Percentiles rank a stretch among this genome's conserved stretches.
These are phyloP conservation scores for Iguana delicatissima DNA, from an alignment of 2,797 vertebrate genomes.

Conservation along the genomic window DNA sequence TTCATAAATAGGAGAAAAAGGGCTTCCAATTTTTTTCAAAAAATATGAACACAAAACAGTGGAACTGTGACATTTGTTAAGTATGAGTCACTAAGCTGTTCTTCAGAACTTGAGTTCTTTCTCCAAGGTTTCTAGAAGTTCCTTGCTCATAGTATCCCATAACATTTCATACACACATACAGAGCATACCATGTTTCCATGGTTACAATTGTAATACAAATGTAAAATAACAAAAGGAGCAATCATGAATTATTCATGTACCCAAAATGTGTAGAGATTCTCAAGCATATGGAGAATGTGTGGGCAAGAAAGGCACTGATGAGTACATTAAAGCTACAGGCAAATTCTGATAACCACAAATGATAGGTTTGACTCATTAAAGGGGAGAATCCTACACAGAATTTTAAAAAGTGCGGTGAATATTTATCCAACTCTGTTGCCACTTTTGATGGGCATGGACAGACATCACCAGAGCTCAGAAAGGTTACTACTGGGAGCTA, in stretches of 20 bases:
- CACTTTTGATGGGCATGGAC: background rate
- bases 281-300: conserved; percentile 4
- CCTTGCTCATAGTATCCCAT: background rate
- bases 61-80: background rate
- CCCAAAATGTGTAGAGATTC: conserved; percentile 11
- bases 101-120: background rate
- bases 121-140: background rate
- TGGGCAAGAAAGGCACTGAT: conserved; percentile 3
- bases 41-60: background rate
- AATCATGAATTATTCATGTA: conserved; percentile 23
- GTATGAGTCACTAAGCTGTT: background rate
- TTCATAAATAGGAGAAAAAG: background rate
- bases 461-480: background rate
- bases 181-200: conserved; percentile 14
- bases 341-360: conserved; percentile 1
- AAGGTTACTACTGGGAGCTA: no score
- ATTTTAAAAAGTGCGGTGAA: background rate
- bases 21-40: background rate
- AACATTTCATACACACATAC: background rate
- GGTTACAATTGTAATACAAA: conserved; percentile 35
- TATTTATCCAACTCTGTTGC: background rate
- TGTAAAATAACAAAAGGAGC: conserved; percentile 31
- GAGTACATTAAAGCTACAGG: conserved; percentile 9
- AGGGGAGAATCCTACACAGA: background rate
- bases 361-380: background rate